Evolutionary conservation across 2,888 invertebrate genomes (phyloP).

Genomic region (Rotaria macrura): DNA sequence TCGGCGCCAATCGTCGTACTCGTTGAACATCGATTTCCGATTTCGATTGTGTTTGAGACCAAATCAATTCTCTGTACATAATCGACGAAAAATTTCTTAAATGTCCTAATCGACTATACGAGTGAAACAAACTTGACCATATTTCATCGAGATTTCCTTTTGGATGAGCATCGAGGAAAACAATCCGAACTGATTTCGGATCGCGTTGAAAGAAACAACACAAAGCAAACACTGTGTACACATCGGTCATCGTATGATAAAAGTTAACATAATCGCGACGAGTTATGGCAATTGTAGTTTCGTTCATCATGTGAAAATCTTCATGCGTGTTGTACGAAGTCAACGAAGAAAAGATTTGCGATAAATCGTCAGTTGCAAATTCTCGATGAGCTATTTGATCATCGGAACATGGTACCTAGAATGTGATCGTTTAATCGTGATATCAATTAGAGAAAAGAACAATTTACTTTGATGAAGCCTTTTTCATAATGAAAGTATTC

Average conservation of each 20-base stretch:
- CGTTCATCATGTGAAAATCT: background rate
- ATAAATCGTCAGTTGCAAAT: background rate
- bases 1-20: background rate
- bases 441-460: no score
- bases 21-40: background rate
- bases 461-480: slow-evolving; percentile 39
- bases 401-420: no score
- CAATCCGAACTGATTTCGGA: slow-evolving; percentile 39
- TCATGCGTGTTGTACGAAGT: background rate
- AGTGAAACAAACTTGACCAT: slow-evolving; percentile 43
- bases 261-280: slow-evolving; percentile 44
- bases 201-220: slow-evolving; percentile 37
- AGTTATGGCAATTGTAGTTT: slow-evolving; percentile 24
- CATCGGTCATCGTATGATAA: slow-evolving; percentile 44
- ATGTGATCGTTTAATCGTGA: no score
- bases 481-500: slow-evolving; percentile 37
- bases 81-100: slow-evolving; percentile 32
- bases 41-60: slow-evolving; percentile 1
- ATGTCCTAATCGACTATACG: slow-evolving; percentile 38
- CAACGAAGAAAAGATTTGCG: background rate
- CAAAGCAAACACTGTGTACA: slow-evolving; percentile 41
- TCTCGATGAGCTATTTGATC: no score
- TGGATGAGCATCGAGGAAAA: slow-evolving; percentile 46
- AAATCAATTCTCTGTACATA: background rate
- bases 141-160: slow-evolving; percentile 40